Base-by-base conservation (phyloP, 2,113 vertebrate species). In the Otocyon megalotis region DNA sequence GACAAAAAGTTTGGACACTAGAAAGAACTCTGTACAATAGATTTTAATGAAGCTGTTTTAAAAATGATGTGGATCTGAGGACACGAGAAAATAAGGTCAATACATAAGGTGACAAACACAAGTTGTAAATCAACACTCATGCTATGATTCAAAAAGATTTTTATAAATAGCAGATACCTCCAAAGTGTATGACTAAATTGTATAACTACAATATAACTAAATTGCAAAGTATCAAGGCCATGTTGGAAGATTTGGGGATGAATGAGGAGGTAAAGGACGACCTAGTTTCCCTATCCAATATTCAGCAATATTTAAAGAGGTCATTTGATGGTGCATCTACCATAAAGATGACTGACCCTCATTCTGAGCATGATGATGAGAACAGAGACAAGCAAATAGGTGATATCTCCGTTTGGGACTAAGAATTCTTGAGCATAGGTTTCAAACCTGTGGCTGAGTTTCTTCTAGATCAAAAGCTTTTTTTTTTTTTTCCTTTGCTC, bases 381-480 rank as follows among this genome's bases (percentile, higher is more conserved):
- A 91, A 58, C 79, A 93, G 74, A 65, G 62, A 79, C 74, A 91
- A 81, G 4, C 1, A 19, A 94, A 74, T 3, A 24, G 13, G 56
- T 35, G 15, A 35, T 54, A 76, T 11, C 7, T 8, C 24, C 26
- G 9, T 65, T 58, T 53, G 58, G 37, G 43, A 91, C 81, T 71
- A 72, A 74, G 37, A 56, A 81, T 82, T 74, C 32, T 58, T 97
- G 82, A 98, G 95, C 97, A 97, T 92, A 96, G 77, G 98, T 76
- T 97, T 96, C 93, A 97, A 97, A 98, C 95, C 88, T 82, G 98
- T 98, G 97, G 92, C 96, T 97, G 97, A 98, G 98, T 98, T 98
- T 82, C 30, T 53, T 88, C 30, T 74, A 86, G 48, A 67, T 53
- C 26, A 32, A 72, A 88, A 98, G 98, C 98, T 97, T 96, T 97